Evolutionary conservation across 2,888 invertebrate species (phyloP), one percentile per base, ranked within the genome.

Genomic region (Gari tellinella): DNA sequence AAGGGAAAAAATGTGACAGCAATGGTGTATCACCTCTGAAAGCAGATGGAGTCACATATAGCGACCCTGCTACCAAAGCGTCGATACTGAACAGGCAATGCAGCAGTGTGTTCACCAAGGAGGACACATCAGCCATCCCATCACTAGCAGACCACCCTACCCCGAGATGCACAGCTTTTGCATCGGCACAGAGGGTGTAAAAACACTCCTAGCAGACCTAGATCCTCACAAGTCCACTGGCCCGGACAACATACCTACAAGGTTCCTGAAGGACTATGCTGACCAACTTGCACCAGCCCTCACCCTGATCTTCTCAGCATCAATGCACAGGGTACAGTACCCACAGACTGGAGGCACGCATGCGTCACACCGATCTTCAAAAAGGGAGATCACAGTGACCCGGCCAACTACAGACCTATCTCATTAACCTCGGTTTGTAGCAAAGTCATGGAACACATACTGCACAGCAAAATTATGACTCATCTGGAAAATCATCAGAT

Each of bases 401-500:
- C 31, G 5, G 25, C 52, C n/a, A 52, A 52, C 52, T 52, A 31
- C 17, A 26, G 37, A 15, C 37, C 55, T n/a, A 41, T 21, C 15
- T 55, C 2, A 8, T 40, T 21, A 1, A 38, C 41, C 37, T 14
- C 48, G 0, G 21, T 48, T 21, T 48, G 48, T 21, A 19, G 21
- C 48, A n/a, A n/a, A n/a, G n/a, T 25, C 10, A 15, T 51, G 12
- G 26, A 38, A 41, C 40, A 55, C 21, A 21, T 58, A 12, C 41
- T 58, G 23, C 37, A 55, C 21, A 55, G 55, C 41, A 38, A 40
- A 40, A 61, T 61, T 21, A 61, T 61, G 38, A 51, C 7, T 38
- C 51, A 40, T 21, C 49, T 49, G 8, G 61, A 49, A 17, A n/a
- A 51, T 17, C 41, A 25, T 23, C 49, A 38, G 1, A 61, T 61